phyloP scores from a whole-genome alignment of 2,113 vertebrate species.

The Amphilophus citrinellus region DNA sequence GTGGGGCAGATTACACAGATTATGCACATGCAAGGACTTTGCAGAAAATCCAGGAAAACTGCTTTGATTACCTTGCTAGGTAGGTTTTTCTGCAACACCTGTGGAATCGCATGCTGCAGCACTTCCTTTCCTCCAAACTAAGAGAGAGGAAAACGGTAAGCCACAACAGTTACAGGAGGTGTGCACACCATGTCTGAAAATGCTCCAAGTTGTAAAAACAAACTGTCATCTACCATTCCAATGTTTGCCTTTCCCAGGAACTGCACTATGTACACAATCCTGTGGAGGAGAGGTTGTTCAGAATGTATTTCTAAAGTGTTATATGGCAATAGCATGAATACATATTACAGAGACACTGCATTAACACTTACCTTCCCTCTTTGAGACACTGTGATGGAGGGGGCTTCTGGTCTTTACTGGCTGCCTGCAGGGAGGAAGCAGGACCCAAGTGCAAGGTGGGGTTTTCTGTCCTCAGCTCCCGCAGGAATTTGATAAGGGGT shows the following conservation, averaged over 20 bases:
- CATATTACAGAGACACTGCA: not conserved
- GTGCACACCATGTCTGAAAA: not conserved
- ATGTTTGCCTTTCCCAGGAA: conserved; percentile 80
- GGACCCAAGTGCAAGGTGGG: conserved; percentile 72
- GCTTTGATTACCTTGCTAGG: conserved; percentile 62
- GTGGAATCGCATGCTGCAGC: conserved; percentile 78
- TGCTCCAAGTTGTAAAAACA: not conserved
- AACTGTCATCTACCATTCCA: conserved; percentile 79
- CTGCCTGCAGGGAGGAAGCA: conserved; percentile 35
- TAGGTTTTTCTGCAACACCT: conserved; percentile 72
- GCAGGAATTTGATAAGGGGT: conserved; percentile 81
- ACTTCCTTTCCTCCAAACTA: conserved; percentile 87
- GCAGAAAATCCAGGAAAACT: fast-evolving
- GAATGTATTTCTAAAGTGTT: not conserved
- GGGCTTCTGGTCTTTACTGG: conserved; percentile 20
- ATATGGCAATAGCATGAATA: not conserved
- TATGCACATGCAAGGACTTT: not conserved
- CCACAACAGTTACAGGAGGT: not conserved
- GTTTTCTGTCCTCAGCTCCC: conserved; percentile 79
- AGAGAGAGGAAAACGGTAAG: not conserved
- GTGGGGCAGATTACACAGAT: not conserved
- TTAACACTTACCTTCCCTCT: conserved; percentile 73
- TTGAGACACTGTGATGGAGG: conserved; percentile 58
- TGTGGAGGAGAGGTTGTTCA: conserved; percentile 47
- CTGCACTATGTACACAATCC: conserved; percentile 82